These are phyloP conservation scores for Oreochromis tanganicae DNA, from an alignment of 2,113 vertebrate species.

Conservation along the genomic window DNA sequence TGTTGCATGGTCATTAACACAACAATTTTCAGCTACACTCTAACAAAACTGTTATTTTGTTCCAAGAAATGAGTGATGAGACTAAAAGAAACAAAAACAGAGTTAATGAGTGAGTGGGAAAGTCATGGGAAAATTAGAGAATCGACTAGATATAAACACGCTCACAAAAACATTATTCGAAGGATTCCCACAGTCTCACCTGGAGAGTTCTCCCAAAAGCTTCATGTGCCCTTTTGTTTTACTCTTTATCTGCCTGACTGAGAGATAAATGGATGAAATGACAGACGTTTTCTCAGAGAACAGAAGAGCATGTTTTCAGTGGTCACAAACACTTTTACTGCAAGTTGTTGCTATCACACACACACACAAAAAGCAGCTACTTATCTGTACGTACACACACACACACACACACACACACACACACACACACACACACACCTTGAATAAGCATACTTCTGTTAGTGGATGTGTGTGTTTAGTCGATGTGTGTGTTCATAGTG, in stretches of 20 bases:
- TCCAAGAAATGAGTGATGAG: not conserved
- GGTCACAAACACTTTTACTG: not conserved
- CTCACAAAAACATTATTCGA: not conserved
- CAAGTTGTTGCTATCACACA: not conserved
- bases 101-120: conserved; percentile 9
- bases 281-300: not conserved
- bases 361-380: not conserved
- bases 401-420: not conserved
- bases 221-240: not conserved
- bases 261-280: not conserved
- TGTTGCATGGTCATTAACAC: not conserved
- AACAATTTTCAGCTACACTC: not conserved
- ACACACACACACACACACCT: not conserved
- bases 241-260: not conserved
- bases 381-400: too few species aligned
- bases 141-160: not conserved
- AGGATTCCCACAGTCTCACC: not conserved
- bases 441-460: not conserved
- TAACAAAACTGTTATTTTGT: not conserved
- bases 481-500: not conserved
- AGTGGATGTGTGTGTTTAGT: not conserved
- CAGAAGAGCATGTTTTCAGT: not conserved
- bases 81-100: not conserved
- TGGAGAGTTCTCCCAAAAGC: not conserved
- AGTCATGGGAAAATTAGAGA: conserved; percentile 1